Conservation (phyloP, 2,888 invertebrate species). For the Laspeyria flexula region DNA sequence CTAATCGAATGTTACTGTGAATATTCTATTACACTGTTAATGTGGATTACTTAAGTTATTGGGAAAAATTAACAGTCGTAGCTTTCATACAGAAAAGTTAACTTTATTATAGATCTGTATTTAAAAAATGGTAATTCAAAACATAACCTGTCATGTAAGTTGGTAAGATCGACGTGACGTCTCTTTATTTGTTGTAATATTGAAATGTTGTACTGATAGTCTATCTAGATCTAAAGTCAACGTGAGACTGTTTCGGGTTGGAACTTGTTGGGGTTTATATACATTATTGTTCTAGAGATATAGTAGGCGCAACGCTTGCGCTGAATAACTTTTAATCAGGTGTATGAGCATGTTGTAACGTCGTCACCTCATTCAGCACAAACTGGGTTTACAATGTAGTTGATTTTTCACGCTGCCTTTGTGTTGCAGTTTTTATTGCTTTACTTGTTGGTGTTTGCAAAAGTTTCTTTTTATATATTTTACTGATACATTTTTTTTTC, state of each 20-base stretch:
- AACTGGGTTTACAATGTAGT: slow-evolving; percentile 42
- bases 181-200: slow-evolving; percentile 22
- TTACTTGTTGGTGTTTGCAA: slow-evolving; percentile 63
- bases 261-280: slow-evolving; percentile 16
- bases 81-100: slow-evolving; percentile 11
- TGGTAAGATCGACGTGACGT: slow-evolving; percentile 29
- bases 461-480: slow-evolving; percentile 47
- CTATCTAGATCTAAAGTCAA: slow-evolving; percentile 7
- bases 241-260: slow-evolving; percentile 32
- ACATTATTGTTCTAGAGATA: slow-evolving; percentile 19
- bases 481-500: slow-evolving; percentile 38
- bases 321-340: slow-evolving; percentile 25
- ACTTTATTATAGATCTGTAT: slow-evolving; percentile 34
- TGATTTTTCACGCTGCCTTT: slow-evolving; percentile 38
- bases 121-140: slow-evolving; percentile 33
- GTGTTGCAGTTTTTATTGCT: slow-evolving; percentile 49
- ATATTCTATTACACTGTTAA: too few relatives aligned
- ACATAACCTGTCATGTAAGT: slow-evolving; percentile 40
- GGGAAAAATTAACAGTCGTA: slow-evolving; percentile 8
- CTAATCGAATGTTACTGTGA: too few relatives aligned
- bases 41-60: slow-evolving; percentile 1
- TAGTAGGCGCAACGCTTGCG: slow-evolving; percentile 15
- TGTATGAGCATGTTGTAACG: slow-evolving; percentile 21
- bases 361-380: slow-evolving; percentile 48
- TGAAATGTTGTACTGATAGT: slow-evolving; percentile 23